Evolutionary conservation across 2,888 invertebrate genomes (phyloP), one percentile per base, ranked within the genome.

Genomic region (Eristalinus sepulchralis): DNA sequence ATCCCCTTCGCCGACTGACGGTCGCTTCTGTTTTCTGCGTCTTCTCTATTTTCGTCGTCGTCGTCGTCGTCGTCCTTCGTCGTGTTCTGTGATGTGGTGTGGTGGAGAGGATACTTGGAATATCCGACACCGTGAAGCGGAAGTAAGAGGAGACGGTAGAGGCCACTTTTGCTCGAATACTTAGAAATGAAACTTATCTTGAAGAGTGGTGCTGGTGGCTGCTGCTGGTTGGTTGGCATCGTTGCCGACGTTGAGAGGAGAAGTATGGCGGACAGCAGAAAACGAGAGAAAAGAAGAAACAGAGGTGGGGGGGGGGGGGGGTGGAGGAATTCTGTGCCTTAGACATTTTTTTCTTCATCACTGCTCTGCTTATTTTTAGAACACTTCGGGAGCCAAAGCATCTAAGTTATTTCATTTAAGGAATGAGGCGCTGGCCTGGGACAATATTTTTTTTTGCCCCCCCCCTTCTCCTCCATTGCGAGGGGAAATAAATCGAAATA

Each of bases 131-230:
- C 66, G 55, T 75, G 47, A 79, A 79, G 71, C 70, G 75, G 75
- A 83, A 64, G 62, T 62, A 62, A 80, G 83, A 81, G 80, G 70
- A 64, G 75, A 71, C 59, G 73, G 47, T n/a, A 72, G 62, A 67
- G 72, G 76, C 85, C 71, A 86, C 86, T 86, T 86, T 86, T 75
- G 55, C 75, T 68, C 63, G 77, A 82, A 83, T 83, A 79, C 86
- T 84, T 79, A 83, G 55, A 79, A 86, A 83, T 82, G 71, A 86
- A 86, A 86, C 86, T 86, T 79, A 75, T 86, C 86, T 62, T 86
- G 9, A 83, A 86, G 75, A 66, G 78, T 13, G 64, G 34, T 63
- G 31, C 53, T 47, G 10, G 27, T 27, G n/a, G 55, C 13, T 55
- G 55, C 8, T 55, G 53, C 59, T 20, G 34, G 22, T 71, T 27